phyloP scores from a whole-genome alignment of 2,797 vertebrate species.

The Sarcoramphus papa region DNA sequence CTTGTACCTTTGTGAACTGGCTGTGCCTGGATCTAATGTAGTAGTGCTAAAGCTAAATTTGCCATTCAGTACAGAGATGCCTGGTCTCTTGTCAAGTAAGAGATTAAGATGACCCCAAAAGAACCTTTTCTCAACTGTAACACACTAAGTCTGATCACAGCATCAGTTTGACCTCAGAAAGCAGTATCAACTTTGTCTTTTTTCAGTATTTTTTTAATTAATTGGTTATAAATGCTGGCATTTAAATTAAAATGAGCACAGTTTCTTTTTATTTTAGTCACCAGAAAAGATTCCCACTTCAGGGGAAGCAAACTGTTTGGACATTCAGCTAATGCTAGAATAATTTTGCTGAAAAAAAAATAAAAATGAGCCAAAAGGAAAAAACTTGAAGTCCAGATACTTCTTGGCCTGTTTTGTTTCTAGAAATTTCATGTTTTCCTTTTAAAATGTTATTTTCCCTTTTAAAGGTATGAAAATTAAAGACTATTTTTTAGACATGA shows the following conservation, averaged over 20 bases:
- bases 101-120: background rate
- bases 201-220: background rate
- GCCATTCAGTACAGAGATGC: background rate
- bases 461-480: background rate
- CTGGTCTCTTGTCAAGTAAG: background rate
- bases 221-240: background rate
- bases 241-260: background rate
- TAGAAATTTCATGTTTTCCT: background rate
- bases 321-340: background rate
- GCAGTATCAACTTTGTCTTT: background rate
- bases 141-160: background rate
- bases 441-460: background rate
- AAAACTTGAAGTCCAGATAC: background rate
- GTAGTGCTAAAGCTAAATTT: background rate
- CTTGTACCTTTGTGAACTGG: background rate
- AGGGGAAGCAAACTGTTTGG: background rate
- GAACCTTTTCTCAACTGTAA: background rate
- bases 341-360: background rate
- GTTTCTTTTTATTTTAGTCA: background rate
- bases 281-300: background rate
- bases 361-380: background rate
- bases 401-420: background rate
- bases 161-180: background rate
- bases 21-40: background rate
- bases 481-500: background rate